Evolutionary conservation across 2,797 vertebrate species (phyloP).

Genomic region (Euphonia xanthogaster): DNA sequence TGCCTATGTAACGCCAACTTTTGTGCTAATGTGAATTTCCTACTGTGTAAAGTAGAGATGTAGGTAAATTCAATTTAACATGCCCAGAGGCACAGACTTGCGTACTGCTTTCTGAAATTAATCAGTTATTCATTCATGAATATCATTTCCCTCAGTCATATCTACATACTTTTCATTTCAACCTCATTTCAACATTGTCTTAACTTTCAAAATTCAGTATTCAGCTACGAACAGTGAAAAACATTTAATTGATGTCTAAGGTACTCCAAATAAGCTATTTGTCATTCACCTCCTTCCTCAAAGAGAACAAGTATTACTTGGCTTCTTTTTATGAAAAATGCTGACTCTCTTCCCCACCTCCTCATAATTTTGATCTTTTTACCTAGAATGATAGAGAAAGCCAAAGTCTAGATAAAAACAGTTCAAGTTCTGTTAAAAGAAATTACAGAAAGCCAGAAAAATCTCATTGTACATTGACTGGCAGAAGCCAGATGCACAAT

Average conservation of each 20-base stretch:
- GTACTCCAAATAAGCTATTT: background rate
- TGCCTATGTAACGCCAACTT: background rate
- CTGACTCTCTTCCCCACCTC: background rate
- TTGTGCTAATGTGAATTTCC: constrained; percentile 14
- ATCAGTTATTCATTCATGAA: constrained; percentile 39
- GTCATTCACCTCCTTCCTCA: background rate
- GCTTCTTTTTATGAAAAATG: background rate
- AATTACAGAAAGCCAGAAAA: background rate
- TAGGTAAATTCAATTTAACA: constrained; percentile 51
- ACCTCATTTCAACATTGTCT: background rate
- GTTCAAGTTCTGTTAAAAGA: background rate
- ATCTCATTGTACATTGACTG: background rate
- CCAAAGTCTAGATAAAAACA: background rate
- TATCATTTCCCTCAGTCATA: background rate
- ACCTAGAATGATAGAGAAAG: background rate
- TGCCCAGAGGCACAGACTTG: constrained; percentile 10
- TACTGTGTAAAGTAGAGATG: background rate
- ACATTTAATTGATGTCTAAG: background rate
- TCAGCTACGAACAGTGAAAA: background rate
- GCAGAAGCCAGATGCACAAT: background rate
- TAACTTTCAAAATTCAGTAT: background rate
- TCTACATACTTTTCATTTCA: background rate
- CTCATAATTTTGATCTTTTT: background rate
- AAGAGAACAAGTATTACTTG: background rate
- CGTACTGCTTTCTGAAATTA: background rate